Evolutionary conservation across 2,113 vertebrate genomes (phyloP).

Genomic region (Ictidomys tridecemlineatus): DNA sequence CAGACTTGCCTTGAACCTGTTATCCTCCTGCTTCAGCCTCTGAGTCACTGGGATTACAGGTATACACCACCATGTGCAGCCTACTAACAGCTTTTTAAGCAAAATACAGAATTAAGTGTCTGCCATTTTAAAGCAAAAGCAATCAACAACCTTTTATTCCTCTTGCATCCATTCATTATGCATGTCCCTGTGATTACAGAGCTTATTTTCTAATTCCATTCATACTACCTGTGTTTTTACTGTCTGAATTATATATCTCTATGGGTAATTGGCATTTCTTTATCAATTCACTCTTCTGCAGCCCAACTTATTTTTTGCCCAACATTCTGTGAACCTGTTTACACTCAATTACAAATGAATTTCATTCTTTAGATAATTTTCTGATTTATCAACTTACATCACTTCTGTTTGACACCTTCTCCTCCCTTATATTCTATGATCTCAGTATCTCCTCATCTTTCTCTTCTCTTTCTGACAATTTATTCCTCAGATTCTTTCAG

Average conservation of each 20-base stretch:
- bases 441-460: background rate
- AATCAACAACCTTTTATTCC: background rate
- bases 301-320: background rate
- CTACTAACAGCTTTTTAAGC: background rate
- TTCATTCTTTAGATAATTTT: background rate
- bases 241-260: background rate
- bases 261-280: background rate
- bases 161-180: background rate
- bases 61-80: too few species aligned
- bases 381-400: background rate
- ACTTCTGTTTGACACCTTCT: background rate
- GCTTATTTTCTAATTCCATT: background rate
- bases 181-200: background rate
- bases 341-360: background rate
- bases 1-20: too few species aligned
- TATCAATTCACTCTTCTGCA: background rate
- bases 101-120: background rate
- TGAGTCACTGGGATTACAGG: too few species aligned
- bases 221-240: fast-evolving
- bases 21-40: too few species aligned
- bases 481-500: background rate
- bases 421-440: background rate
- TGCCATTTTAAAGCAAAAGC: background rate
- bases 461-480: background rate
- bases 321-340: background rate